Evolutionary conservation across 2,797 vertebrate species (phyloP), one percentile per base, ranked within the genome.

Genomic region (Pipistrellus pipistrellus): DNA sequence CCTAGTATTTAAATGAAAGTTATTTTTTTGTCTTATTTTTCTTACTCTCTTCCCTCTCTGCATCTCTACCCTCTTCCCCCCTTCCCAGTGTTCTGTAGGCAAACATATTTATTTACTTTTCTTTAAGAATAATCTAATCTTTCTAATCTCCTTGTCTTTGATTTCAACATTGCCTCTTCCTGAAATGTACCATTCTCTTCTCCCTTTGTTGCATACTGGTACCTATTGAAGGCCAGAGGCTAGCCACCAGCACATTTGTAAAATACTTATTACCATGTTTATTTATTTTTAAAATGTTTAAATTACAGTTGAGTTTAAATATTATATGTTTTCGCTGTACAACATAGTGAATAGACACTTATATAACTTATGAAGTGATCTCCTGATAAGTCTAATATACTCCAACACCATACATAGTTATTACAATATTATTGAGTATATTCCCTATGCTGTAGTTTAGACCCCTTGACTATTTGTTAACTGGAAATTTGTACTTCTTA

Each of bases 161-260:
- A 48, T 85, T 85, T 85, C n/a, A 4, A 77, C 48, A 62, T 87
- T 35, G 48, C 17, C 41, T 86, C 27, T 87, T 94, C 85, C 41
- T 90, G 25, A 90, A 80, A 62, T 55, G 15, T 4, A 55, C 53
- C 30, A 83, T 55, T 95, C 17, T 68, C 41, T 88, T 85, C 41
- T 86, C 8, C 25, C 9, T 86, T 73, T 85, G 53, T 64, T 80
- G 41, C 9, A 90, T n/a, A 71, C 10, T 81, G 51, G 46, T 30
- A 75, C 90, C 41, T 78, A n/a, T 4, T 57, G 27, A 71, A 76
- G 83, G 44, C 68, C 14, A 44, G 20, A 84, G 13, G 77, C 30
- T 83, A 41, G 18, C 20, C 17, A 53, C 20, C 15, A 27, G 30
- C 59, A 59, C 73, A 11, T 62, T 76, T 72, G 27, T 23, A 20